A percentile compares a stretch with the other conserved stretches of the same genome.
Conservation (phyloP, 2,888 invertebrate genomes). For the Lingula anatina region DNA sequence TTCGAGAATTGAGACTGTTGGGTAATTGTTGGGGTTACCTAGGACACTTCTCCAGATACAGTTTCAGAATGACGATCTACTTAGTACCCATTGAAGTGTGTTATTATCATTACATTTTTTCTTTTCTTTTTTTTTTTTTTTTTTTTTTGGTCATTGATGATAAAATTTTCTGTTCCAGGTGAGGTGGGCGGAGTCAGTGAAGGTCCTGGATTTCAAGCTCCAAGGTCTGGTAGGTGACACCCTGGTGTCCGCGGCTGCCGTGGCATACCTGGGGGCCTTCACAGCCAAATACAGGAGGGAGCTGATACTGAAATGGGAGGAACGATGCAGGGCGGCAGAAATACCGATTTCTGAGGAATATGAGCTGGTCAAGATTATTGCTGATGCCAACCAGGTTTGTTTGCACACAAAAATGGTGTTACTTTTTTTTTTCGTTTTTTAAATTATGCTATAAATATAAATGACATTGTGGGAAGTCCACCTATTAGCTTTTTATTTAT, state of each 20-base stretch:
- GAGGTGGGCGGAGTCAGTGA: conserved; percentile 47
- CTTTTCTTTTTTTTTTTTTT: neutral
- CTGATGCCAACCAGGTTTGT: conserved; percentile 38
- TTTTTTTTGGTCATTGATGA: too few species aligned
- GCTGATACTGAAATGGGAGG: conserved; percentile 29
- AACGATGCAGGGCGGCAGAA: conserved; percentile 22
- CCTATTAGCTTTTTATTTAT: too few species aligned
- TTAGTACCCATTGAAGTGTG: too few species aligned
- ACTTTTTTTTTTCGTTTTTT: too few species aligned
- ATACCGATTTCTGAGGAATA: conserved; percentile 41
- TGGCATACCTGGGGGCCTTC: conserved; percentile 48
- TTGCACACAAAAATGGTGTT: too few species aligned
- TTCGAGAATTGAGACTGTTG: neutral
- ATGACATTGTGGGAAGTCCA: too few species aligned
- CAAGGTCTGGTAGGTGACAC: conserved; percentile 47
- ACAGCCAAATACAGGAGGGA: conserved; percentile 37
- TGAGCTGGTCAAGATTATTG: conserved; percentile 37
- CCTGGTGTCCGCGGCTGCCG: conserved; percentile 42
- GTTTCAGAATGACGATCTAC: too few species aligned
- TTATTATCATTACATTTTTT: too few species aligned
- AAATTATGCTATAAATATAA: too few species aligned
- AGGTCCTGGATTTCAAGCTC: conserved; percentile 38
- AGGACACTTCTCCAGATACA: too few species aligned
- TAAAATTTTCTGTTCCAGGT: too few species aligned
- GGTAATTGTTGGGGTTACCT: neutral